These are phyloP conservation scores for Aphaenogaster ashmeadi DNA, from an alignment of 1,140 invertebrate genomes.

Conservation along the genomic window DNA sequence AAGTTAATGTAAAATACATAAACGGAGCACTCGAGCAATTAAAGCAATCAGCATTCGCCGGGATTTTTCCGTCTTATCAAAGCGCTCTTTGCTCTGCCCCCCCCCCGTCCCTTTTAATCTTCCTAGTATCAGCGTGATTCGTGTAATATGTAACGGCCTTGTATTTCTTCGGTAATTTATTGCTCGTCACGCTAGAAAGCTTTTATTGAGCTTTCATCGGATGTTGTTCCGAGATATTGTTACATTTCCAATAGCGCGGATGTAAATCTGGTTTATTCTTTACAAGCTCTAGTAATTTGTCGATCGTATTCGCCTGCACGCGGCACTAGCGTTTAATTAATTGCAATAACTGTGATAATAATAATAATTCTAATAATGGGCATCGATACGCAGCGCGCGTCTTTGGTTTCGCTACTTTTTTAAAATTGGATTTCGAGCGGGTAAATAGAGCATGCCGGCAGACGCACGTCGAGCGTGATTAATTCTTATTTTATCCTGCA, in stretches of 20 bases:
- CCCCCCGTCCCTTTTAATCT: slow-evolving; percentile 1
- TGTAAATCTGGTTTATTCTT: slow-evolving; percentile 58
- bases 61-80: slow-evolving; percentile 57
- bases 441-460: background rate
- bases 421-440: background rate
- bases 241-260: slow-evolving; percentile 37
- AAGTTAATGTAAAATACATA: slow-evolving; percentile 63
- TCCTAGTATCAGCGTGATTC: background rate
- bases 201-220: slow-evolving; percentile 47
- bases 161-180: slow-evolving; percentile 44
- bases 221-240: slow-evolving; percentile 19
- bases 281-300: slow-evolving; percentile 38
- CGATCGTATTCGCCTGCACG: slow-evolving; percentile 10
- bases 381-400: background rate
- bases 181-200: slow-evolving; percentile 42
- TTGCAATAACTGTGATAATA: slow-evolving; percentile 20
- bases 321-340: slow-evolving; percentile 38
- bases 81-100: background rate
- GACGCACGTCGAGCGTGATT: slow-evolving; percentile 13
- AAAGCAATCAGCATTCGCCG: slow-evolving; percentile 52
- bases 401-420: background rate
- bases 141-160: slow-evolving; percentile 33
- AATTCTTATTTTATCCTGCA: slow-evolving; percentile 36
- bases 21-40: slow-evolving; percentile 61
- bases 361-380: slow-evolving; percentile 9